Base-by-base conservation (phyloP, 1,140 invertebrate species). In the Drosophila tropicalis region DNA sequence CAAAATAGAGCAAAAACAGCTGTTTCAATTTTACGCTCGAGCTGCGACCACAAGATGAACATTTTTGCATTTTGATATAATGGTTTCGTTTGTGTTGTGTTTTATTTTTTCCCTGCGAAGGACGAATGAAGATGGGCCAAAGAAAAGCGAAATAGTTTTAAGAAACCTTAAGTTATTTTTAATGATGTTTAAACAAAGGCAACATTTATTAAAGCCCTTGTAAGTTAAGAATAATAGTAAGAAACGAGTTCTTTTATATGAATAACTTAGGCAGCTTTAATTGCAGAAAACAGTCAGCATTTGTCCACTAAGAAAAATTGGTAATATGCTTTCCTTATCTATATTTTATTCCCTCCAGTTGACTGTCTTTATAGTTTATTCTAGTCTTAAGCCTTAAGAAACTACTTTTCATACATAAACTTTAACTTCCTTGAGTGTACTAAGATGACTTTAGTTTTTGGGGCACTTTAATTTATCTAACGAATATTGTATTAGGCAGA, bases 1-100 rank as follows among this genome's bases (percentile, higher is more conserved):
- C 12, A 67, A 57, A 32, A 36, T 54, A 66, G 32, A 55, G 29
- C 19, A 54, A 58, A 64, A 86, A 78, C 82, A 87, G 73, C 68
- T 87, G 83, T 68, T 83, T 57, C 65, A 87, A 83, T 87, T 87
- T 83, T 39, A 72, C 56, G 83, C 72, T 66, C 72, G 70, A 70
- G 81, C 65, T 70, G 67, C 51, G 70, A 39, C 67, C 73, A 56
- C 68, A 64, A 75, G 56, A 76, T 10, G 44, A 19, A 62, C 29
- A 44, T 58, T 44, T 29, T 12, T 15, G 51, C 39, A 54, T 44
- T 70, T 60, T 44, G 6, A 55, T 15, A 44, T 76, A 76, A 76
- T 70, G 44, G 17, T 22, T 51, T 51, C 17, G 44, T 19, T 51
- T 51, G 44, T 51, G 29, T 29, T 29, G 29, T 47, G 19, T 47